Conservation (phyloP, 2,797 vertebrate species). For the Sebastes taczanowskii region DNA sequence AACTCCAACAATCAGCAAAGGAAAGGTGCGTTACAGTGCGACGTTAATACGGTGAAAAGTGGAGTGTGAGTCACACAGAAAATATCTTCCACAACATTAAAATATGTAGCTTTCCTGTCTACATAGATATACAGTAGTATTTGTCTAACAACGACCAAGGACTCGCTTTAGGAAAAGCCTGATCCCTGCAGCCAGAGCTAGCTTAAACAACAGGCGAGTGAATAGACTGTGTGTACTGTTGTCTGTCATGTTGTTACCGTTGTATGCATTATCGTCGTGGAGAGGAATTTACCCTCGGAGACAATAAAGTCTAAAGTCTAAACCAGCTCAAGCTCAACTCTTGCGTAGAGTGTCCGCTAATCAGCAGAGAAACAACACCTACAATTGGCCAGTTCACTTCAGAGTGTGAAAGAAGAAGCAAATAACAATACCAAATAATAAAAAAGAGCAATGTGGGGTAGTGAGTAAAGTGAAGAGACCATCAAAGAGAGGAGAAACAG, state of each 20-base stretch:
- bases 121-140: neutral
- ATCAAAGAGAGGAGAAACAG: neutral
- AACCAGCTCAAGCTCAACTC: neutral
- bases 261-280: too few relatives aligned
- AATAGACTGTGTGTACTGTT: too few relatives aligned
- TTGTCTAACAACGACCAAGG: neutral
- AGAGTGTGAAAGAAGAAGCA: neutral
- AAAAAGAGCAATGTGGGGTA: neutral
- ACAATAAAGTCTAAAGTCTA: too few relatives aligned
- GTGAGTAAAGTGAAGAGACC: neutral
- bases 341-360: neutral
- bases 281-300: too few relatives aligned
- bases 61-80: neutral
- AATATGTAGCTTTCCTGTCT: too few relatives aligned
- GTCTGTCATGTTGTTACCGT: too few relatives aligned
- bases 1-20: too few relatives aligned
- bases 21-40: neutral
- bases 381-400: neutral
- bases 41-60: neutral
- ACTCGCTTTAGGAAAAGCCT: too few relatives aligned
- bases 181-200: too few relatives aligned
- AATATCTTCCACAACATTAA: neutral
- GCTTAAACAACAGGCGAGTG: too few relatives aligned
- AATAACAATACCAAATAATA: too few relatives aligned
- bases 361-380: neutral